Conservation (phyloP, 2,888 invertebrate genomes). For the Drosophila paracracens region DNA sequence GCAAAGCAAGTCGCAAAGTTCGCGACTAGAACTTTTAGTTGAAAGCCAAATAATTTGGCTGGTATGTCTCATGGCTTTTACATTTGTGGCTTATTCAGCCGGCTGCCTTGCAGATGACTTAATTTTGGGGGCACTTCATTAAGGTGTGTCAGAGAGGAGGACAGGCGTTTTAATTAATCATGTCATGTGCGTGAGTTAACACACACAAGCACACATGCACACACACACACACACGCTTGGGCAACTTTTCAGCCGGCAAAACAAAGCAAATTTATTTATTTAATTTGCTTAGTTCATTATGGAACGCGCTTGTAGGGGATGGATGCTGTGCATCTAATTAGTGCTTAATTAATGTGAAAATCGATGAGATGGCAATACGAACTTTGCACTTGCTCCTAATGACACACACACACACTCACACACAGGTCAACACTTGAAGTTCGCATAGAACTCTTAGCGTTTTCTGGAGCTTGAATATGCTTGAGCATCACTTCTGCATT, state of each 20-base stretch:
- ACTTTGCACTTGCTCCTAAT: slow-evolving; percentile 42
- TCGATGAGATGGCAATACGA: slow-evolving; percentile 61
- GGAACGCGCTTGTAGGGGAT: slow-evolving; percentile 24
- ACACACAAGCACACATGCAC: slow-evolving; percentile 2
- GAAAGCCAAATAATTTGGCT: slow-evolving; percentile 19
- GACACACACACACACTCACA: slow-evolving; percentile 19
- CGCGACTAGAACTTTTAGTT: slow-evolving; percentile 14
- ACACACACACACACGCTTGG: slow-evolving; percentile 2
- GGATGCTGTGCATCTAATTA: slow-evolving; percentile 61
- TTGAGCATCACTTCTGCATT: background rate
- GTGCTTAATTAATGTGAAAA: slow-evolving; percentile 74
- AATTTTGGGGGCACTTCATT: slow-evolving; percentile 19
- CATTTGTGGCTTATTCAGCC: slow-evolving; percentile 7
- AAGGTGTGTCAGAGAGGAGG: background rate
- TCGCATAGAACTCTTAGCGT: background rate
- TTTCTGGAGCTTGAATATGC: background rate
- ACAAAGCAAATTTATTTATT: slow-evolving; percentile 38
- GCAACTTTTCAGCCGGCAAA: slow-evolving; percentile 26
- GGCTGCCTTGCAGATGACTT: slow-evolving; percentile 12
- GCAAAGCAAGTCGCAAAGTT: slow-evolving; percentile 26
- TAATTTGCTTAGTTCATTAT: slow-evolving; percentile 45
- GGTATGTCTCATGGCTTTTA: slow-evolving; percentile 14
- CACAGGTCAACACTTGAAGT: slow-evolving; percentile 2
- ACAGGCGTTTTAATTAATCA: slow-evolving; percentile 45
- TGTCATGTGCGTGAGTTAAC: slow-evolving; percentile 11